Evolutionary conservation across 2,888 invertebrate species (phyloP).

Genomic region (Zhengitettix transpicula): DNA sequence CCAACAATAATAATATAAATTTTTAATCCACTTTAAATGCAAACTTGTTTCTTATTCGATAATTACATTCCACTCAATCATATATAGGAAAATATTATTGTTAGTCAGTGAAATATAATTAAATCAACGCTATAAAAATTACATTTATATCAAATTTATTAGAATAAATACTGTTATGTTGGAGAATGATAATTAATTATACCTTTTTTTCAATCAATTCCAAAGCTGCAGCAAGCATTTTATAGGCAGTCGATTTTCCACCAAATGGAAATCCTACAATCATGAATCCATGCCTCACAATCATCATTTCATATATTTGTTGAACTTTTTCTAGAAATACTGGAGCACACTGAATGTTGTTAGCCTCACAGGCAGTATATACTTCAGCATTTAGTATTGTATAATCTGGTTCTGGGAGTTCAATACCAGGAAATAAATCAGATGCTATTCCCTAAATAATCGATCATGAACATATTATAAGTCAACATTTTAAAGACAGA

Average conservation of each 20-base stretch:
- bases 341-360: conserved; percentile 68
- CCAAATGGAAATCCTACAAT: conserved; percentile 82
- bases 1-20: too few relatives aligned
- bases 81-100: too few relatives aligned
- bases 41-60: too few relatives aligned
- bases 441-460: conserved; percentile 67
- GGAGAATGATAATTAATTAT: not conserved
- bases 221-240: conserved; percentile 64
- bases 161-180: not conserved
- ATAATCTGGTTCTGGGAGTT: conserved; percentile 64
- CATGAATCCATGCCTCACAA: conserved; percentile 88
- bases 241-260: conserved; percentile 78
- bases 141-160: not conserved
- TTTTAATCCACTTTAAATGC: too few relatives aligned
- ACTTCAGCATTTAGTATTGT: conserved; percentile 47
- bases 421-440: conserved; percentile 80
- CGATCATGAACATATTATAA: not conserved
- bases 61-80: too few relatives aligned
- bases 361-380: conserved; percentile 43
- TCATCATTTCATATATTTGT: conserved; percentile 88
- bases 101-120: too few relatives aligned
- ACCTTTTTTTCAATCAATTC: conserved; percentile 59
- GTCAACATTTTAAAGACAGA: conserved; percentile 2
- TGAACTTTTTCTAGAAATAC: conserved; percentile 81
- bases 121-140: not conserved